A percentile compares a stretch with the other conserved stretches of the same genome.
These are phyloP conservation scores for Brachylomia viminalis DNA, from an alignment of 2,888 invertebrate genomes.

Conservation along the genomic window DNA sequence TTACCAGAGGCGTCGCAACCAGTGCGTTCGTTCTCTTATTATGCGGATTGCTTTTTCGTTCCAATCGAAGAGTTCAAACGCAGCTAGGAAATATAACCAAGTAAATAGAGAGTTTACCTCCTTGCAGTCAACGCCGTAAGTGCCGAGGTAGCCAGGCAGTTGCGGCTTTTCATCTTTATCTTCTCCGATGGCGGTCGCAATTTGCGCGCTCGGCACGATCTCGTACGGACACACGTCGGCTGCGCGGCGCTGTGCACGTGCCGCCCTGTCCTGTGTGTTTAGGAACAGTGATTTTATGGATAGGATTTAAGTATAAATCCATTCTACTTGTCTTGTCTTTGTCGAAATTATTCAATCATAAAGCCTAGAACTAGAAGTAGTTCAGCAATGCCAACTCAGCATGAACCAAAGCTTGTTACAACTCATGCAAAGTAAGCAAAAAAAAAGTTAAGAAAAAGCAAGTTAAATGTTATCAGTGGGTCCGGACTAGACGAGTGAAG, in stretches of 20 bases:
- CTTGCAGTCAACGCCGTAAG: constrained; percentile 84
- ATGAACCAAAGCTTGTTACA: background rate
- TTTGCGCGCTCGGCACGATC: constrained; percentile 75
- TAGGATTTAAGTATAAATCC: background rate
- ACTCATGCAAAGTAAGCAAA: background rate
- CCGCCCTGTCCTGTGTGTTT: constrained; percentile 74
- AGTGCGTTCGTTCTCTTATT: background rate
- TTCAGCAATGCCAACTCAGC: background rate
- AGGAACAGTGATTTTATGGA: background rate
- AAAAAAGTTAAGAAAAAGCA: background rate
- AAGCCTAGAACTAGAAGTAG: background rate
- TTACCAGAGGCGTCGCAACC: background rate
- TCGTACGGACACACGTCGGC: constrained; percentile 81
- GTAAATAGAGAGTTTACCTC: constrained; percentile 71
- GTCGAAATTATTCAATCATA: background rate
- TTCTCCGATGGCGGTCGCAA: constrained; percentile 66
- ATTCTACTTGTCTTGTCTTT: background rate
- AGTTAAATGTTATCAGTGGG: background rate
- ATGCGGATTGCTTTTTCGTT: background rate
- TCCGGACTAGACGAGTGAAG: background rate
- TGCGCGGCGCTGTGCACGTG: constrained; percentile 80
- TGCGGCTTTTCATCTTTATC: constrained; percentile 71
- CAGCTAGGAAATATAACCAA: background rate
- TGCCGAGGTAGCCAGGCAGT: constrained; percentile 83
- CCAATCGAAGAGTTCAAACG: background rate